Percentiles rank a stretch among this genome's conserved stretches.
phyloP scores from a whole-genome alignment of 2,113 vertebrate genomes.

The Apaloderma vittatum region DNA sequence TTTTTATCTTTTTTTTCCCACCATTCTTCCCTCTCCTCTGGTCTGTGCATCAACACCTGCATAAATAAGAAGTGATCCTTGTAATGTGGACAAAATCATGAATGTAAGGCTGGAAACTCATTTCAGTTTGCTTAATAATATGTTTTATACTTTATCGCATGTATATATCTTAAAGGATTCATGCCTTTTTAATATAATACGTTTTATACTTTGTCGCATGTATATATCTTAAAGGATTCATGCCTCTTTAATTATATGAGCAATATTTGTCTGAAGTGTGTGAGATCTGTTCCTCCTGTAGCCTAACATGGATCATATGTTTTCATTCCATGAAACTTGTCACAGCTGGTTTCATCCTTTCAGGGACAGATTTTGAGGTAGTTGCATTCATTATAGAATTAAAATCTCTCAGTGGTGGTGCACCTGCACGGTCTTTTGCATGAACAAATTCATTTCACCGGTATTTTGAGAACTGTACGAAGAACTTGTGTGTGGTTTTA shows the following conservation, averaged over 20 bases:
- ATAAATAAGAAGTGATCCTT: constrained; percentile 8
- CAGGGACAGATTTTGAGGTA: not conserved
- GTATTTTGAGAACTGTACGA: not conserved
- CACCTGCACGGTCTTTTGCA: too few relatives aligned
- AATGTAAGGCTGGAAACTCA: not conserved
- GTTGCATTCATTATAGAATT: not conserved
- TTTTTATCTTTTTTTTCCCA: not conserved
- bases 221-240: not conserved
- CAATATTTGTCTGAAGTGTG: not conserved
- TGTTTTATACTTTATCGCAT: not conserved
- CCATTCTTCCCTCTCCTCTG: not conserved
- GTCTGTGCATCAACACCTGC: not conserved
- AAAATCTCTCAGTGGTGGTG: not conserved
- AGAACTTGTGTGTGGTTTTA: not conserved
- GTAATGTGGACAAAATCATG: not conserved
- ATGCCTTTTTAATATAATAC: not conserved
- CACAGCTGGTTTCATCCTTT: not conserved
- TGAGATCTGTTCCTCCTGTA: not conserved
- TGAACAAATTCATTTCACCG: too few relatives aligned
- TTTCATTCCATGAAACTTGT: not conserved
- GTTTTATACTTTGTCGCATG: not conserved
- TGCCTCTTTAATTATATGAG: not conserved
- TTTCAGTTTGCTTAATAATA: not conserved
- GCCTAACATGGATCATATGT: not conserved
- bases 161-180: not conserved